Evolutionary conservation across 2,888 invertebrate genomes (phyloP).

Genomic region (Cacoxenus indagator): DNA sequence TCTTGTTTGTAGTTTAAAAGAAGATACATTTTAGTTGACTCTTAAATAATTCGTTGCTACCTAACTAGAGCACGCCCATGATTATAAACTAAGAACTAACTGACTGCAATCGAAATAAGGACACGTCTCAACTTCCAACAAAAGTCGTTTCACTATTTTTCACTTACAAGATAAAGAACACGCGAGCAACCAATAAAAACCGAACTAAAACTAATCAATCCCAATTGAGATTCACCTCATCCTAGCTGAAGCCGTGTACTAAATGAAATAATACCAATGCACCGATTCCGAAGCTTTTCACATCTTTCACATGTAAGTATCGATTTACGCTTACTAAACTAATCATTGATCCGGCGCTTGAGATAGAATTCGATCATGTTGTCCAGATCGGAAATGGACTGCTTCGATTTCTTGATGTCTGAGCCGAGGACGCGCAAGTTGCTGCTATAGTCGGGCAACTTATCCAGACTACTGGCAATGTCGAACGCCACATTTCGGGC

Average conservation of each 20-base stretch:
- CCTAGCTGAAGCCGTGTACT: too few relatives aligned
- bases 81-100: slow-evolving; percentile 35
- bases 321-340: background rate
- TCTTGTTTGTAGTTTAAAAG: background rate
- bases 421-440: slow-evolving; percentile 68
- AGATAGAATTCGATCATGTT: slow-evolving; percentile 70
- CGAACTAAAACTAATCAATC: slow-evolving; percentile 50
- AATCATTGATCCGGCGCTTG: slow-evolving; percentile 46
- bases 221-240: too few relatives aligned
- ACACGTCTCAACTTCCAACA: slow-evolving; percentile 45
- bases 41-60: slow-evolving; percentile 20
- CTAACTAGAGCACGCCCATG: slow-evolving; percentile 10
- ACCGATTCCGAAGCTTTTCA: too few relatives aligned
- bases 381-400: slow-evolving; percentile 64
- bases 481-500: slow-evolving; percentile 67
- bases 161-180: slow-evolving; percentile 48
- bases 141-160: slow-evolving; percentile 51
- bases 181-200: slow-evolving; percentile 45
- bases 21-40: slow-evolving; percentile 1
- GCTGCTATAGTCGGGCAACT: slow-evolving; percentile 61
- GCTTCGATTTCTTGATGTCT: slow-evolving; percentile 68
- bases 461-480: slow-evolving; percentile 53
- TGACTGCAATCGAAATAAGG: slow-evolving; percentile 57
- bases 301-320: slow-evolving; percentile 33
- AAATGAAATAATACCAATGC: too few relatives aligned